Conservation (phyloP, 2,888 invertebrate genomes). For the Pyrrhosoma nymphula region DNA sequence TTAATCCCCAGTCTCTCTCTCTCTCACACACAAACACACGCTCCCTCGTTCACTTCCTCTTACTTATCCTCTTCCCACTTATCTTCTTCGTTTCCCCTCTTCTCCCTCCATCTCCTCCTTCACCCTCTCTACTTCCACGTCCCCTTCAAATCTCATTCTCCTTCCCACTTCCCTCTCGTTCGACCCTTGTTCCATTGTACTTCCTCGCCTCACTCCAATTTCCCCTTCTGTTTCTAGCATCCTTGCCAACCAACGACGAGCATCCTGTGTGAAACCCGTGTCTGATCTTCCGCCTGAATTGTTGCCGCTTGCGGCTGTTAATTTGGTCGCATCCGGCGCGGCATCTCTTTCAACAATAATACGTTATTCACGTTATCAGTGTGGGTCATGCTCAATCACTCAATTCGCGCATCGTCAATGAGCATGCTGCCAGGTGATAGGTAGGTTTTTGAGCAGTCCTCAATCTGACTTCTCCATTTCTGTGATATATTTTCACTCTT, state of each 20-base stretch:
- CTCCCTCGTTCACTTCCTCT: not conserved
- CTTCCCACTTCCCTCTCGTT: slow-evolving; percentile 28
- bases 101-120: slow-evolving; percentile 49
- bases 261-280: not conserved
- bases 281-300: not conserved
- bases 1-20: slow-evolving; percentile 73
- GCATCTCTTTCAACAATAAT: too few species aligned
- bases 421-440: too few species aligned
- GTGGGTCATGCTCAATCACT: too few species aligned
- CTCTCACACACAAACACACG: slow-evolving; percentile 24
- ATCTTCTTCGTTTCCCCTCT: not conserved
- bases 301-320: not conserved
- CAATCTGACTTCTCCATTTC: too few species aligned
- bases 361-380: too few species aligned
- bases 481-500: too few species aligned
- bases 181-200: not conserved
- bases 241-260: too few species aligned
- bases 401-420: too few species aligned
- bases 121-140: slow-evolving; percentile 74
- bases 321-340: too few species aligned
- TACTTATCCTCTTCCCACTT: not conserved
- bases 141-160: slow-evolving; percentile 74
- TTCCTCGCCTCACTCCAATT: not conserved
- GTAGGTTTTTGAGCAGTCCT: too few species aligned
- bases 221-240: not conserved